Evolutionary conservation across 2,888 invertebrate genomes (phyloP).

Genomic region (Phaonia tiefii): DNA sequence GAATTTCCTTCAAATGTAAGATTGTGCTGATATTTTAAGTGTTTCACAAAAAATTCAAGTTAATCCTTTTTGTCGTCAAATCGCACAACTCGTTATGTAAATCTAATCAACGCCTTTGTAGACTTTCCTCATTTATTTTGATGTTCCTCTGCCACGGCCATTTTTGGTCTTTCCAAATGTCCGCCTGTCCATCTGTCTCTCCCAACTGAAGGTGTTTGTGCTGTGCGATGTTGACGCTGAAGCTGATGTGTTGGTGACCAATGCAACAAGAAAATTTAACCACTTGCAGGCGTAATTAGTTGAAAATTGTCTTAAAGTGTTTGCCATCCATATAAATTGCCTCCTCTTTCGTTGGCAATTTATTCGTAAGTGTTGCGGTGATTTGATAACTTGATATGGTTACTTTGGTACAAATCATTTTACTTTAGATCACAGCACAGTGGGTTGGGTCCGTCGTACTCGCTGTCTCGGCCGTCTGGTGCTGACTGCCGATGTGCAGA

Average conservation of each 20-base stretch:
- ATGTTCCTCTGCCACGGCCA: no score
- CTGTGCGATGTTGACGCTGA: slow-evolving; percentile 39
- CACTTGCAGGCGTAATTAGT: slow-evolving; percentile 67
- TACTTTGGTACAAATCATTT: slow-evolving; percentile 25
- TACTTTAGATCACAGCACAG: neutral
- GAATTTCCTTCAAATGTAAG: no score
- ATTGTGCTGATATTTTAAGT: no score
- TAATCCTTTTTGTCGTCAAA: no score
- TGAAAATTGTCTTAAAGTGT: slow-evolving; percentile 66
- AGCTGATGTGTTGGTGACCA: slow-evolving; percentile 41
- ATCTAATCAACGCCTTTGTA: no score
- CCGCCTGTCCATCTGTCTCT: no score
- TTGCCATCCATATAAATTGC: slow-evolving; percentile 58
- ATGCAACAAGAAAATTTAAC: slow-evolving; percentile 13
- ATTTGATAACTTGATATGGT: slow-evolving; percentile 67
- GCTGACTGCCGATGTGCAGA: slow-evolving; percentile 12
- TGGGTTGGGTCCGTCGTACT: slow-evolving; percentile 57
- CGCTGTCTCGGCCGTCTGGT: slow-evolving; percentile 44
- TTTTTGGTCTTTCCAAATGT: neutral
- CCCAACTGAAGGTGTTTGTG: neutral
- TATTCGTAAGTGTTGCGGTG: slow-evolving; percentile 65
- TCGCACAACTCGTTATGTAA: no score
- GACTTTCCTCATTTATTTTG: no score
- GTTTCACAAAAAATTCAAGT: no score
- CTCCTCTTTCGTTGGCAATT: slow-evolving; percentile 20